A percentile compares a stretch with the other conserved stretches of the same genome.
Evolutionary conservation across 2,113 vertebrate genomes (phyloP).

Genomic region (Rhadina sibilatrix): DNA sequence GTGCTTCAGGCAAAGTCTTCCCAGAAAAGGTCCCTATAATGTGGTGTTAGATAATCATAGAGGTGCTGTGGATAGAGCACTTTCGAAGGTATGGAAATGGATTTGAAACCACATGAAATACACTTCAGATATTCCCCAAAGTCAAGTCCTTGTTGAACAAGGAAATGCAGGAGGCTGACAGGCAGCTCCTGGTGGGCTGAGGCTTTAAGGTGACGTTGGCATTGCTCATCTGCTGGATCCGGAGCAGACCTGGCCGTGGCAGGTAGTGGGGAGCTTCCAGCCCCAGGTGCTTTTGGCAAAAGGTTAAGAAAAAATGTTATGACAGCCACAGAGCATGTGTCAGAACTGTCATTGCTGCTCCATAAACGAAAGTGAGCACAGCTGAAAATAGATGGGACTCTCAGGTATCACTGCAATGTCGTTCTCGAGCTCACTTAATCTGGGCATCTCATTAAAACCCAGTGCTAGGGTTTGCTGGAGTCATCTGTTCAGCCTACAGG

Average conservation of each 20-base stretch:
- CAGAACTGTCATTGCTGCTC: not conserved
- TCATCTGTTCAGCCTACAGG: not conserved
- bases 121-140: not conserved
- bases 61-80: not conserved
- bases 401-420: fast-evolving
- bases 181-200: not conserved
- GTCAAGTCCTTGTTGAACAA: not conserved
- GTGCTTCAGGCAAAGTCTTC: not conserved
- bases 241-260: not conserved
- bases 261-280: not conserved
- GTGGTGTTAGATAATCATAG: not conserved
- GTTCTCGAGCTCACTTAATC: not conserved
- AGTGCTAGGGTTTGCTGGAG: not conserved
- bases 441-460: not conserved
- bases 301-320: not conserved
- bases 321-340: not conserved
- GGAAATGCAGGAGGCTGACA: not conserved
- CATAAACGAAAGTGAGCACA: not conserved
- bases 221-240: not conserved
- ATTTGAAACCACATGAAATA: not conserved
- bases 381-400: not conserved
- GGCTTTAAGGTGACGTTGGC: not conserved
- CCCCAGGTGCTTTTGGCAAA: not conserved
- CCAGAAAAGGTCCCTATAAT: not conserved
- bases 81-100: not conserved